Conservation (phyloP, 2,797 vertebrate species). For the Acomys russatus region DNA sequence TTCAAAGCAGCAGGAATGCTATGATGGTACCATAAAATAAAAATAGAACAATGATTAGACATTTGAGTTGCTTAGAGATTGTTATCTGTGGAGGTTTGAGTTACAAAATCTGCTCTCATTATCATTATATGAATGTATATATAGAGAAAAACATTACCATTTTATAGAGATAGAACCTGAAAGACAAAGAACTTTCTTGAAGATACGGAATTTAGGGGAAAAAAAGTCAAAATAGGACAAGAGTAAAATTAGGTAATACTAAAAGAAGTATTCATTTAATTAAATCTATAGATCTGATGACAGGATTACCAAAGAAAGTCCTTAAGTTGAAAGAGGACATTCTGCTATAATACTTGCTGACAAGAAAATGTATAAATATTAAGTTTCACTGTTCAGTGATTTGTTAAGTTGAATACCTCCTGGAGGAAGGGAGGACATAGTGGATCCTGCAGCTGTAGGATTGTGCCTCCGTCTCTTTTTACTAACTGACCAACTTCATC, state of each 20-base stretch:
- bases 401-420: background rate
- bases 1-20: background rate
- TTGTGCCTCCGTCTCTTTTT: background rate
- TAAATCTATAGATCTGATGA: background rate
- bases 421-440: background rate
- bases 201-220: background rate
- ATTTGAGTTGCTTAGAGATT: slow-evolving; percentile 11
- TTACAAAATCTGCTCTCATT: slow-evolving; percentile 3
- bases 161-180: background rate
- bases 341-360: background rate
- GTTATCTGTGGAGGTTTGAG: background rate
- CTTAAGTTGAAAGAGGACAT: background rate
- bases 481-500: background rate
- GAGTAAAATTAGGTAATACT: background rate
- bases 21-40: background rate
- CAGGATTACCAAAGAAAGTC: background rate
- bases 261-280: background rate
- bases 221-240: background rate
- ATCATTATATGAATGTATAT: background rate
- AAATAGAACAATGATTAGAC: background rate
- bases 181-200: background rate
- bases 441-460: fast-evolving
- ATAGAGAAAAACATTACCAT: background rate
- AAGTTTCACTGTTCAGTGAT: background rate
- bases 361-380: background rate